Evolutionary conservation across 2,113 vertebrate genomes (phyloP).

Genomic region (Cyanocitta stelleri): DNA sequence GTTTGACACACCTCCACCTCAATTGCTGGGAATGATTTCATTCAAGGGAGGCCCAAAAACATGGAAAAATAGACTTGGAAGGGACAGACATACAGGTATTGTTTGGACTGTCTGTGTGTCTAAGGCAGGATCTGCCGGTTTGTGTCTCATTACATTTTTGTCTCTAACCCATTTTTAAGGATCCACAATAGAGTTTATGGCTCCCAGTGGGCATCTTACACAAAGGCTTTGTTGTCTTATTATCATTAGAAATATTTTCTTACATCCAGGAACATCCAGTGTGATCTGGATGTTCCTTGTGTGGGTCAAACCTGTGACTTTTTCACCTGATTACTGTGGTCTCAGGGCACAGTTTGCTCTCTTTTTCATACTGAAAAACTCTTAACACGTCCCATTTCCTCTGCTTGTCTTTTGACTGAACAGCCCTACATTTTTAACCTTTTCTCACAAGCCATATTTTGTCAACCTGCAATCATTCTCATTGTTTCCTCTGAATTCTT

Average conservation of each 20-base stretch:
- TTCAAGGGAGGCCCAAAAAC: background rate
- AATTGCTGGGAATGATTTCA: background rate
- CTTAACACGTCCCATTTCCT: background rate
- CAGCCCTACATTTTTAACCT: background rate
- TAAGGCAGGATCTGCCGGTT: background rate
- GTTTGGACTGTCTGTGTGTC: background rate
- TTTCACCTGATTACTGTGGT: background rate
- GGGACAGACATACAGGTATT: background rate
- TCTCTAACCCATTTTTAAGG: background rate
- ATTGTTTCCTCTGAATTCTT: background rate
- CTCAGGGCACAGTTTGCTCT: background rate
- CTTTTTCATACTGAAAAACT: background rate
- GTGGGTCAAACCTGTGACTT: background rate
- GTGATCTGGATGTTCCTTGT: background rate
- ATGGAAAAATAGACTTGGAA: background rate
- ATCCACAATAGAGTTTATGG: background rate
- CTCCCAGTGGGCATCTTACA: background rate
- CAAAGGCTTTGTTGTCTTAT: background rate
- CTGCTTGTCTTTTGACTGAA: background rate
- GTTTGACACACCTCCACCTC: background rate
- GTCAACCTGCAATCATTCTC: background rate
- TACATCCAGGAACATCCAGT: background rate
- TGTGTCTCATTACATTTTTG: background rate
- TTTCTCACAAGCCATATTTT: background rate
- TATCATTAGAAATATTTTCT: background rate